Conservation (phyloP, 2,888 invertebrate genomes). For the Amphipyra berbera region DNA sequence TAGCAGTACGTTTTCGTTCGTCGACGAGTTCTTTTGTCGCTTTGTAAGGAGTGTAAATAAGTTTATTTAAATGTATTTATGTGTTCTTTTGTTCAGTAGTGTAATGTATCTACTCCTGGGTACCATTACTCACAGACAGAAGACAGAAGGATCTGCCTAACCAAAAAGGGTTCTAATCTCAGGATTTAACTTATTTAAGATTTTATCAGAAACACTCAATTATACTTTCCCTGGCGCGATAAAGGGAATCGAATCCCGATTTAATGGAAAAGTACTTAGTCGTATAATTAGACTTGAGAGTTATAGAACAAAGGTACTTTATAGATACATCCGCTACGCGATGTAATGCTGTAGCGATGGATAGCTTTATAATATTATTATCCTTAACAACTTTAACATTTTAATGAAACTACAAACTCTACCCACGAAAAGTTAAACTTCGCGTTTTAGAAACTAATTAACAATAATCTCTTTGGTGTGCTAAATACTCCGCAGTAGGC, state of each 20-base stretch:
- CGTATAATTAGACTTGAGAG: too few species aligned
- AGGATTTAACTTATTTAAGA: conserved; percentile 4
- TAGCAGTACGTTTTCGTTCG: too few species aligned
- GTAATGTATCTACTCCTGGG: not conserved
- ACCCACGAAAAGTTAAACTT: conserved; percentile 15
- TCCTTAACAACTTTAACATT: conserved; percentile 2
- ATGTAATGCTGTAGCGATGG: not conserved
- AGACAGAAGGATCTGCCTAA: not conserved
- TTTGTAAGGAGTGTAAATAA: not conserved
- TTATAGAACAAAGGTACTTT: too few species aligned
- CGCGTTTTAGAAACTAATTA: conserved; percentile 43
- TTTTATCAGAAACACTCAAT: conserved; percentile 19
- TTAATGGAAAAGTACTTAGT: too few species aligned
- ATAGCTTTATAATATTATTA: not conserved
- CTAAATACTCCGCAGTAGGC: conserved; percentile 28
- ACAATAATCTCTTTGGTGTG: conserved; percentile 33
- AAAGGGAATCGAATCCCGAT: too few species aligned
- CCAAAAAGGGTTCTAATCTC: conserved; percentile 4
- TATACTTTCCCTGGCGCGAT: not conserved
- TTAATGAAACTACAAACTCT: conserved; percentile 27
- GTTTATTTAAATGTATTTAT: too few species aligned
- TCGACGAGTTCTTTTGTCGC: not conserved
- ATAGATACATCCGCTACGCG: too few species aligned
- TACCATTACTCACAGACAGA: not conserved
- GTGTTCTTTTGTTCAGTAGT: not conserved